These are phyloP conservation scores for Scaptomyza cyrtandrae DNA, from an alignment of 2,888 invertebrate genomes.

Conservation along the genomic window DNA sequence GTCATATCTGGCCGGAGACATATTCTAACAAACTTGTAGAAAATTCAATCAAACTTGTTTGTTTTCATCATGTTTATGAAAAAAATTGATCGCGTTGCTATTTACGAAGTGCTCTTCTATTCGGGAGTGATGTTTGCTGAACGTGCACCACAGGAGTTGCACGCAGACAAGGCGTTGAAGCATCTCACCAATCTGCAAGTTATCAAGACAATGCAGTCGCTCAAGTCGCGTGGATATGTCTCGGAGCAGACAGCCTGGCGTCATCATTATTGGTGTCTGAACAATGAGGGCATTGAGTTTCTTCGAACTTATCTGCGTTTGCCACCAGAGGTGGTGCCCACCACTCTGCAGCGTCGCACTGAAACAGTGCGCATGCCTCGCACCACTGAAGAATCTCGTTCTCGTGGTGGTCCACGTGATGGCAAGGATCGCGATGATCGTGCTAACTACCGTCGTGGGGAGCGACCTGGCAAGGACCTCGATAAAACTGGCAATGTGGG, in stretches of 20 bases:
- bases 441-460: conserved; percentile 33
- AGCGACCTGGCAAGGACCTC: neutral
- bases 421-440: conserved; percentile 46
- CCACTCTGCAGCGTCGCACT: neutral
- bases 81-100: conserved; percentile 27
- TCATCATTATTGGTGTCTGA: conserved; percentile 45
- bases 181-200: conserved; percentile 45
- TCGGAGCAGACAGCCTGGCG: conserved; percentile 41
- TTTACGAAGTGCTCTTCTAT: conserved; percentile 35
- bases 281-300: conserved; percentile 45
- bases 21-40: neutral
- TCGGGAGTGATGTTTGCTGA: conserved; percentile 42
- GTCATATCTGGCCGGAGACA: neutral
- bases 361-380: conserved; percentile 38
- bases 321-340: conserved; percentile 12
- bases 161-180: conserved; percentile 27
- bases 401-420: conserved; percentile 28
- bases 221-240: conserved; percentile 40
- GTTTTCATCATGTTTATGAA: conserved; percentile 32
- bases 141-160: conserved; percentile 26
- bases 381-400: conserved; percentile 16
- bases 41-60: neutral
- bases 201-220: conserved; percentile 39
- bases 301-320: conserved; percentile 29
- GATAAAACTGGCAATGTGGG: conserved; percentile 39